Evolutionary conservation across 2,113 vertebrate species (phyloP), one percentile per base, ranked within the genome.

Genomic region (Cyprinodon variegatus): DNA sequence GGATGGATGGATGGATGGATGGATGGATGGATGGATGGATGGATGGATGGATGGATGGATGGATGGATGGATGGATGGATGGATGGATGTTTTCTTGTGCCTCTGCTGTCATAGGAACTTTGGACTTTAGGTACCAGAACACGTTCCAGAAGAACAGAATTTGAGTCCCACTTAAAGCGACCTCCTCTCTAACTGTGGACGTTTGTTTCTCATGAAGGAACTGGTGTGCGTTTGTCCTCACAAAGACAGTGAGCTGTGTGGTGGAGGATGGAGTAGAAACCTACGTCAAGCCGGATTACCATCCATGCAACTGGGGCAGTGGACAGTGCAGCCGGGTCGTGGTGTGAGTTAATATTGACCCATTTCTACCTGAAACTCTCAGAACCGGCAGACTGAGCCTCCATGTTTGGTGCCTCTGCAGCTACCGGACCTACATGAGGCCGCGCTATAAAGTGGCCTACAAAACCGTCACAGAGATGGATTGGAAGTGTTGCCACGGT

Each of bases 401-500:
- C 10, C 48, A 41, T 65, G 20, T 68, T 41, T 11, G 50, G 17
- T 57, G 15, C 75, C n/a, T 66, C 76, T 69, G 10, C 83, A 99
- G 97, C 74, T 99, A 99, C 77, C 96, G 96, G 46, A 97, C 95
- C 22, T 98, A 95, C 90, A 93, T 97, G 77, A 94, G 96, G 40
- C 98, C 98, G 0, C 94, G 95, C 22, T 99, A 99, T 89, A 97
- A 97, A 53, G 86, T 97, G 81, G 90, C 96, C 15, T 97, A 98
- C 89, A 96, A 98, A 72, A 97, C 96, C 3, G 95, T 97, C 59
- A 95, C 97, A 0, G 96, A 97, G 70, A 95, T 98, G 95, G 97
- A 98, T 85, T 99, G 98, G 97, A 95, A 94, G 78, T 99, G 98
- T 90, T 99, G 98, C 77, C 96, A 97, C 59, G 97, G 98, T 1